Percentiles rank a stretch among this genome's conserved stretches.
These are phyloP conservation scores for Squalus acanthias DNA, from an alignment of 2,797 vertebrate genomes.

Conservation along the genomic window DNA sequence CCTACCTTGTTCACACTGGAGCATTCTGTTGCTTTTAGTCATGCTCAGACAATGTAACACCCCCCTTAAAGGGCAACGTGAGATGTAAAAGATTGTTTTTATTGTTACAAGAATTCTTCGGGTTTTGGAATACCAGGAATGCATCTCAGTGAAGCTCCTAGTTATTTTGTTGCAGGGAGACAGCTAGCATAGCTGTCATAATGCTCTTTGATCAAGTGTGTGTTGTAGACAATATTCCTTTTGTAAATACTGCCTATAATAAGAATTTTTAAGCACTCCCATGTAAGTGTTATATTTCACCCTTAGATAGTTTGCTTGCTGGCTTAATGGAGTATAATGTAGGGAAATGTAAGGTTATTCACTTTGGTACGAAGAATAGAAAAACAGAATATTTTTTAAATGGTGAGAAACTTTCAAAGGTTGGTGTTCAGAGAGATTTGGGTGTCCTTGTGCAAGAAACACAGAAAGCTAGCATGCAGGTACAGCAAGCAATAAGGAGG, in stretches of 20 bases:
- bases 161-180: background rate
- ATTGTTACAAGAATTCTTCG: background rate
- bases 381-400: too few relatives aligned
- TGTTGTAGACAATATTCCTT: background rate
- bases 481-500: too few relatives aligned
- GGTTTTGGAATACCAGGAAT: background rate
- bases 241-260: background rate
- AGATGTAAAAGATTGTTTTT: background rate
- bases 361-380: too few relatives aligned
- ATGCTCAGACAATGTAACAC: background rate
- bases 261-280: background rate
- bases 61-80: background rate
- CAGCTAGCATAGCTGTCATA: background rate
- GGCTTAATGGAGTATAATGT: too few relatives aligned
- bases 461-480: too few relatives aligned
- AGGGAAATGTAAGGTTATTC: too few relatives aligned
- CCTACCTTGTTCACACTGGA: background rate
- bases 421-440: too few relatives aligned
- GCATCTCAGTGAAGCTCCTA: background rate
- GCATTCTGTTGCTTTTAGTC: background rate
- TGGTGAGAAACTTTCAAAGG: too few relatives aligned
- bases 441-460: too few relatives aligned
- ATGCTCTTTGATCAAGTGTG: background rate
- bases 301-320: background rate
- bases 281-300: background rate